Evolutionary conservation across 2,797 vertebrate genomes (phyloP), one percentile per base, ranked within the genome.

Genomic region (Mycteria americana): DNA sequence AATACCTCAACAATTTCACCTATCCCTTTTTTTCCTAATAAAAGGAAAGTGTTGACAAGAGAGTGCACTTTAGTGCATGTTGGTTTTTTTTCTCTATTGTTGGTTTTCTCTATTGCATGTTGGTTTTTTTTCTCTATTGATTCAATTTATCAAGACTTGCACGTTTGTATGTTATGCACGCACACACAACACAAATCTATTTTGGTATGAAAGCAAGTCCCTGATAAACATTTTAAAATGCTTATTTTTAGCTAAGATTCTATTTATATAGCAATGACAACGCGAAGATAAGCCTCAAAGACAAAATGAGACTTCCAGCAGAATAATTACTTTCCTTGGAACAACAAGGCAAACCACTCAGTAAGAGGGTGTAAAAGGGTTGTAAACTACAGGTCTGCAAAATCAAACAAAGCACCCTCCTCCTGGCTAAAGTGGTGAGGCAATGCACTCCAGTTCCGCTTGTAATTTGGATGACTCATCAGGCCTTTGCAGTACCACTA

Each of bases 211-310:
- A 92, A 95, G 7, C 60, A 93, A 91, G 54, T 89, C 78, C 64
- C 75, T 90, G 45, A 95, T 92, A 93, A 96, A 86, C 75, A 88
- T 93, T 96, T 88, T 73, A 1, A 75, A 30, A 41, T 62, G 4
- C 28, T 91, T 97, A 92, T 94, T 97, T 98, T 97, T 89, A 96
- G 85, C 22, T 81, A 50, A 41, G 45, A 73, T 90, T 94, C 92
- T 97, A 92, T 97, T 97, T 97, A 62, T 86, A 78, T 45, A 75
- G 37, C 75, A 94, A 89, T 60, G 85, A 84, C 60, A 95, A 65
- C 56, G 70, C 45, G 24, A 96, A 97, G 92, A 95, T 94, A 97
- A 93, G 24, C 81, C 63, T 94, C 75, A 84, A 95, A 93, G 86
- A 86, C 63, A 92, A 97, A 96, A 87, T n/a, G 64, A 91, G 63